A percentile compares a stretch with the other conserved stretches of the same genome.
phyloP scores from a whole-genome alignment of 2,113 vertebrate genomes.

The Macrotis lagotis region DNA sequence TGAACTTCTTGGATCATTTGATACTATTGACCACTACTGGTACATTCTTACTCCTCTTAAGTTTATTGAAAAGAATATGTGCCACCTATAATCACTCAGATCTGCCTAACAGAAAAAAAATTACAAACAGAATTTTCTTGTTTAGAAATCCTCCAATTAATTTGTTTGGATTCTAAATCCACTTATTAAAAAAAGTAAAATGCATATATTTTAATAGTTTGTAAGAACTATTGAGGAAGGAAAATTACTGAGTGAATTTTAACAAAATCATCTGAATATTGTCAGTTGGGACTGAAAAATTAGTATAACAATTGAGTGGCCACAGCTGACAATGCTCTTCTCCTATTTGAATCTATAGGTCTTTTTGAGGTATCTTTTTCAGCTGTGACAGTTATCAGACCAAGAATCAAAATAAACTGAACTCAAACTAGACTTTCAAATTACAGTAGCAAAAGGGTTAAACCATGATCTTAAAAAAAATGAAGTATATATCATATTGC shows the following conservation, averaged over 20 bases:
- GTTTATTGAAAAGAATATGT: background rate
- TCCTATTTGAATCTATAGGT: background rate
- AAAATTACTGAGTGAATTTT: background rate
- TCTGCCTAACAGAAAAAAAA: background rate
- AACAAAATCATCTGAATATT: background rate
- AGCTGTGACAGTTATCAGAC: background rate
- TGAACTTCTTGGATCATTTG: background rate
- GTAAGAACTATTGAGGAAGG: background rate
- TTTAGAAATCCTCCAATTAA: background rate
- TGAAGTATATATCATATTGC: background rate
- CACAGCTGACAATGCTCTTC: background rate
- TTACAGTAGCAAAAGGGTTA: background rate
- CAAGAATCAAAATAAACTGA: background rate
- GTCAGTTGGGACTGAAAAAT: background rate
- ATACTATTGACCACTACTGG: background rate
- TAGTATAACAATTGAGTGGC: background rate
- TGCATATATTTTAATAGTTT: background rate
- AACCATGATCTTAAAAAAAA: background rate
- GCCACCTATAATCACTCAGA: background rate
- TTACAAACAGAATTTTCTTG: background rate
- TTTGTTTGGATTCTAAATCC: background rate
- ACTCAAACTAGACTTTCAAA: background rate
- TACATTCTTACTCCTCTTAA: background rate
- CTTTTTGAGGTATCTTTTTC: background rate
- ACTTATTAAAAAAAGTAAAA: background rate